Percentiles rank a stretch among this genome's conserved stretches.
phyloP scores from a whole-genome alignment of 2,797 vertebrate genomes.

The Manis pentadactyla region DNA sequence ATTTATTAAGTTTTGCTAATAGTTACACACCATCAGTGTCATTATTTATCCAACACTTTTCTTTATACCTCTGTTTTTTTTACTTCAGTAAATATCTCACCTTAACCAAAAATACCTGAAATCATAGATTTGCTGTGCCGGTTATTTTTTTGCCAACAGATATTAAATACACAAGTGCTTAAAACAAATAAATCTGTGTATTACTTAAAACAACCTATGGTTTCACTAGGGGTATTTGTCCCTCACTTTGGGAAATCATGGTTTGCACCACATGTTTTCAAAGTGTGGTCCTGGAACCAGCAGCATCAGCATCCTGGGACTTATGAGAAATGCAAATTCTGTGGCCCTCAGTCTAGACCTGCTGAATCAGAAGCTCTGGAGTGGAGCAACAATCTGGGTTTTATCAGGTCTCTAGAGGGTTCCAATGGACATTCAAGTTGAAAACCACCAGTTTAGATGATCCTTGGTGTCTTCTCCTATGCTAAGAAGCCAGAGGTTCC shows the following conservation, averaged over 20 bases:
- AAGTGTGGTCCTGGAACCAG: neutral
- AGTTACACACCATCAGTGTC: neutral
- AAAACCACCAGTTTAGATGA: neutral
- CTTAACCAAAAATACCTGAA: neutral
- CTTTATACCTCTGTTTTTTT: conserved; percentile 1
- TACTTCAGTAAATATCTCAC: neutral
- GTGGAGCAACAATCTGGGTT: neutral
- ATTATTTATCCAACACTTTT: neutral
- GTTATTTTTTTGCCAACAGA: neutral
- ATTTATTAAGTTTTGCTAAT: neutral
- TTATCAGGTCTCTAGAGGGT: neutral
- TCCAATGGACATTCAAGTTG: neutral
- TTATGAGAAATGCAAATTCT: neutral
- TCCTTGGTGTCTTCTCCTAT: neutral
- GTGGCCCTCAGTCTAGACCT: neutral
- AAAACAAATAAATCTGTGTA: neutral
- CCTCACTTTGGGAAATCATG: neutral
- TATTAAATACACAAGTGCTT: neutral
- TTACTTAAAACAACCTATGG: neutral
- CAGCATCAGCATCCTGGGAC: neutral
- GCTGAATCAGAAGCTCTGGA: neutral
- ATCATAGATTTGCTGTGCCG: neutral
- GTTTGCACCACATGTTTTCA: neutral
- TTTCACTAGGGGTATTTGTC: neutral
- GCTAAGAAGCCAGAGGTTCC: neutral